These are phyloP conservation scores for Zosterops lateralis DNA, from an alignment of 2,113 vertebrate genomes.

Conservation along the genomic window DNA sequence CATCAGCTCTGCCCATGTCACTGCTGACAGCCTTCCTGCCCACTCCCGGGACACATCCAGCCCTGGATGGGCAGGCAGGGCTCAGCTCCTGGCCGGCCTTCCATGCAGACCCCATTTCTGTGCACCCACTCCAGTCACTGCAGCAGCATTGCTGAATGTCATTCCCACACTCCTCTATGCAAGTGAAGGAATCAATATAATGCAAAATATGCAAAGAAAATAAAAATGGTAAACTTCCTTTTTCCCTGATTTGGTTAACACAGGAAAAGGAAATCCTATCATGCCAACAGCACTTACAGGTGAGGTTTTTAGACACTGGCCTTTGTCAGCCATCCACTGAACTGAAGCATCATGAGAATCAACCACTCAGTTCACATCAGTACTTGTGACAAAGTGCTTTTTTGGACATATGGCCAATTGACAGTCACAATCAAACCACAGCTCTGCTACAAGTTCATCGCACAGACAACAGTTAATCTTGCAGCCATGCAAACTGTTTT, in stretches of 20 bases:
- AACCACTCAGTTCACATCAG: background rate
- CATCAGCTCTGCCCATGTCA: background rate
- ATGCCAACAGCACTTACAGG: background rate
- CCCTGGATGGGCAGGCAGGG: background rate
- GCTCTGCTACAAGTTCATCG: background rate
- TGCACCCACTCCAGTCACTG: background rate
- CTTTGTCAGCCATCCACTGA: background rate
- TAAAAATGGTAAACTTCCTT: background rate
- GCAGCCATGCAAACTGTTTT: constrained; percentile 30
- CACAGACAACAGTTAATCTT: constrained; percentile 34
- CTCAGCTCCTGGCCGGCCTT: rapidly evolving
- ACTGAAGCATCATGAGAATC: background rate
- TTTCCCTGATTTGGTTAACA: background rate
- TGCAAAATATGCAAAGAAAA: background rate
- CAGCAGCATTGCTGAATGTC: background rate
- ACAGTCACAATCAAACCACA: background rate
- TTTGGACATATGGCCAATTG: background rate
- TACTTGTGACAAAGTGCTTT: background rate
- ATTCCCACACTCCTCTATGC: background rate
- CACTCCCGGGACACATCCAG: rapidly evolving
- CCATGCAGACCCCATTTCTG: background rate
- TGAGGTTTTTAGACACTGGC: background rate
- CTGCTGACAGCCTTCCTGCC: background rate
- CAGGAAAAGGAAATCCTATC: background rate
- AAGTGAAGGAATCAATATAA: background rate